These are phyloP conservation scores for Chloroceryle amazona DNA, from an alignment of 2,797 vertebrate genomes.

Conservation along the genomic window DNA sequence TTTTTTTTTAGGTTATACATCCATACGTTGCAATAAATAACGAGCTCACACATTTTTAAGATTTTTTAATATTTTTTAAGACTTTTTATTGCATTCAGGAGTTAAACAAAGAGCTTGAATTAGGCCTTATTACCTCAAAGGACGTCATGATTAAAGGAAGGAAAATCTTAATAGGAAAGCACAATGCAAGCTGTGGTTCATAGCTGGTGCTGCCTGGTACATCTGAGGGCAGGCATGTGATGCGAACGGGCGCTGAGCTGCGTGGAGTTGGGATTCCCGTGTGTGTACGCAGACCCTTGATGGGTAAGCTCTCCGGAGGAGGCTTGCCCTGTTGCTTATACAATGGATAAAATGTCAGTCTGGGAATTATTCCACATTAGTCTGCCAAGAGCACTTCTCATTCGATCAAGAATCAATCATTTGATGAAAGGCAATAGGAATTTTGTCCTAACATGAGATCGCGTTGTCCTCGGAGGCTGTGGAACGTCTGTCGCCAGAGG, in stretches of 20 bases:
- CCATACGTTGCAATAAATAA: background rate
- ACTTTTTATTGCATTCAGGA: too few species aligned
- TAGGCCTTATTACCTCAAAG: background rate
- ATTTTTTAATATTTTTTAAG: too few species aligned
- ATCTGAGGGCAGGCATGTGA: accelerated
- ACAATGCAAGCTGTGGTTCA: background rate
- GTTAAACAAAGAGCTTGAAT: background rate
- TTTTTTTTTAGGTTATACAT: background rate
- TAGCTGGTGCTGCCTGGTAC: background rate
- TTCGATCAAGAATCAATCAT: background rate
- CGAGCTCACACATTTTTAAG: background rate
- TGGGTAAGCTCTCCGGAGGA: background rate
- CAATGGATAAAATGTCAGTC: background rate
- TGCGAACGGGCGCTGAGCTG: background rate
- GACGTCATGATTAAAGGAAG: background rate
- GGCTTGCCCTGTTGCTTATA: background rate
- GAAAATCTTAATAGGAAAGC: background rate
- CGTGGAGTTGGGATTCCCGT: background rate
- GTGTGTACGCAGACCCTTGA: background rate
- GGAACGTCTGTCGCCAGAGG: background rate
- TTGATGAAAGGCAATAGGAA: background rate
- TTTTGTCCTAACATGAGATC: background rate
- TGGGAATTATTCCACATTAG: background rate
- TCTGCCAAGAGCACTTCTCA: background rate
- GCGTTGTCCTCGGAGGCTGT: accelerated